Conservation (phyloP, 2,113 vertebrate genomes). For the Poeciliopsis occidentalis region DNA sequence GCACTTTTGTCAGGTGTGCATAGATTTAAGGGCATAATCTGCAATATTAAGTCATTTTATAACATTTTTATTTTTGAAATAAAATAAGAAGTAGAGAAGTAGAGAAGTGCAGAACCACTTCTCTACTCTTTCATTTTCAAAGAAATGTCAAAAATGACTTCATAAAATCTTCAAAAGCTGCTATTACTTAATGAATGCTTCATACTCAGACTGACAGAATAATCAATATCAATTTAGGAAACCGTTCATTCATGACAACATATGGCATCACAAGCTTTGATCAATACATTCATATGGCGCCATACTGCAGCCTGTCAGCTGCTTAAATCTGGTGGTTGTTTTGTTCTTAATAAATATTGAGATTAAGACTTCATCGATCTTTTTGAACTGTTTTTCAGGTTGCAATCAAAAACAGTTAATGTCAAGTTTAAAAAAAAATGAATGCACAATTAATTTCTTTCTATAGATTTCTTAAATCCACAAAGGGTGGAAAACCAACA, state of each 20-base stretch:
- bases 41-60: neutral
- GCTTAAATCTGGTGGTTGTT: constrained; percentile 3
- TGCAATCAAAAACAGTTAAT: neutral
- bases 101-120: neutral
- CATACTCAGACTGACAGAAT: constrained; percentile 30
- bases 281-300: constrained; percentile 51
- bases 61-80: neutral
- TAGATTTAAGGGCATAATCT: neutral
- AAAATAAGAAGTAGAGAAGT: too few species aligned
- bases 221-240: constrained; percentile 54
- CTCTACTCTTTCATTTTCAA: neutral
- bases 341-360: neutral
- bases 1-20: neutral
- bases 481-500: too few species aligned
- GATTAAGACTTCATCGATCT: too few species aligned
- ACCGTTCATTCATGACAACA: constrained; percentile 36
- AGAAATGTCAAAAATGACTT: neutral
- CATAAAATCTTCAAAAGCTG: neutral
- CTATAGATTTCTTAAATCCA: too few species aligned
- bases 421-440: neutral
- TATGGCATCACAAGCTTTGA: constrained; percentile 31
- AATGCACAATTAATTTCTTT: too few species aligned
- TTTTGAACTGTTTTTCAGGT: too few species aligned
- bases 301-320: constrained; percentile 15
- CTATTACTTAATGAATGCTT: constrained; percentile 9